Evolutionary conservation across 2,797 vertebrate species (phyloP).

Genomic region (Hyperoplus lanceolatus): DNA sequence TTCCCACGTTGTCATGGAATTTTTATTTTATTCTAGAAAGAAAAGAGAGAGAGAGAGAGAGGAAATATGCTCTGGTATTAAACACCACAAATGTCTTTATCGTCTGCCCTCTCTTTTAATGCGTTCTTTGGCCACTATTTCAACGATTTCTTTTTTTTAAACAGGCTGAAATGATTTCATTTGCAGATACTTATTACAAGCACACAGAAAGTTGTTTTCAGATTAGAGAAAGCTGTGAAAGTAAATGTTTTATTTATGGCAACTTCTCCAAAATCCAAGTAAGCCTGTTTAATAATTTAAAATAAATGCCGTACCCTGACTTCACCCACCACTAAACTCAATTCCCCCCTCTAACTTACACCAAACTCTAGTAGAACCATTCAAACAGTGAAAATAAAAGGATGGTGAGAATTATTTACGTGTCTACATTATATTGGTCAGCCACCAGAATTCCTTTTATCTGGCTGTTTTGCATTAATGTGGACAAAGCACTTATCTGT

Average conservation of each 20-base stretch:
- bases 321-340: constrained; percentile 27
- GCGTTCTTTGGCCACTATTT: constrained; percentile 19
- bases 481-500: constrained; percentile 36
- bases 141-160: constrained; percentile 11
- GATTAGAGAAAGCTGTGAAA: constrained; percentile 45
- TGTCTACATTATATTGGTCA: constrained; percentile 1
- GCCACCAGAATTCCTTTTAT: constrained; percentile 14
- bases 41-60: background rate
- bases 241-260: constrained; percentile 71
- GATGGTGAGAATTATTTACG: background rate
- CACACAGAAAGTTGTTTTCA: constrained; percentile 29
- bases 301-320: constrained; percentile 31
- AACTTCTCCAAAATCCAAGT: constrained; percentile 65
- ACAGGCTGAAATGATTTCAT: constrained; percentile 25
- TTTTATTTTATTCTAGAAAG: constrained; percentile 2
- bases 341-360: constrained; percentile 31
- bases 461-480: constrained; percentile 41
- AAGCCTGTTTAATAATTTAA: constrained; percentile 72
- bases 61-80: background rate
- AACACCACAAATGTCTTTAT: constrained; percentile 20
- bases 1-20: background rate
- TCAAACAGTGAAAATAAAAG: constrained; percentile 4
- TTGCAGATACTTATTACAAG: constrained; percentile 35
- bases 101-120: constrained; percentile 2
- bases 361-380: constrained; percentile 14